These are phyloP conservation scores for Dysidea cf. avara DNA, from an alignment of 37 sponge, comb jelly and placozoan genomes.

Conservation along the genomic window DNA sequence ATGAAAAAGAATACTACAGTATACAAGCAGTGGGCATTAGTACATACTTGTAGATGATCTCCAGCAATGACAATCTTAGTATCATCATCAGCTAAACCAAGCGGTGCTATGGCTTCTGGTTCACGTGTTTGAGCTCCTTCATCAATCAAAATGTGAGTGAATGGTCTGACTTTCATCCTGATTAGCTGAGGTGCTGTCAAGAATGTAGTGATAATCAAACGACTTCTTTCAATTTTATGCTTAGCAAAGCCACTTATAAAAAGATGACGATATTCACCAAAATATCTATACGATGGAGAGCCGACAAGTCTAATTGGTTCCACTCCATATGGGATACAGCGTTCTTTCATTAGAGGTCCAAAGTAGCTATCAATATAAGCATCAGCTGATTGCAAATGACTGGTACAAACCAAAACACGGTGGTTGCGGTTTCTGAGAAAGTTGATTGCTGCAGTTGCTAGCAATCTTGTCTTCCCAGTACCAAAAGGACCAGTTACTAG, in stretches of 20 bases:
- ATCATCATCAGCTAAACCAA: conserved; percentile 15
- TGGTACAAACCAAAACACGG: conserved; percentile 30
- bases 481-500: conserved; percentile 47
- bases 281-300: too few relatives aligned
- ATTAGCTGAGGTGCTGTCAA: background rate
- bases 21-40: too few relatives aligned
- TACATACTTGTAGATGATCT: conserved; percentile 50
- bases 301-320: too few relatives aligned
- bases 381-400: conserved; percentile 36
- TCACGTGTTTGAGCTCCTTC: conserved; percentile 67
- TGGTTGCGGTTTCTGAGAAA: background rate
- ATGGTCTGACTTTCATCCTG: background rate
- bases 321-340: too few relatives aligned
- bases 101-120: conserved; percentile 45
- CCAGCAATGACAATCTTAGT: conserved; percentile 62
- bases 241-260: too few relatives aligned
- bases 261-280: too few relatives aligned
- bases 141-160: conserved; percentile 70
- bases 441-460: conserved; percentile 22
- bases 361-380: conserved; percentile 24
- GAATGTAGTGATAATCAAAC: conserved; percentile 53
- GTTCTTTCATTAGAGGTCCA: background rate
- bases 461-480: conserved; percentile 39
- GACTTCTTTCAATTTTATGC: background rate
- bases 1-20: too few relatives aligned